phyloP scores from a whole-genome alignment of 2,797 vertebrate genomes.

The Danio aesculapii region DNA sequence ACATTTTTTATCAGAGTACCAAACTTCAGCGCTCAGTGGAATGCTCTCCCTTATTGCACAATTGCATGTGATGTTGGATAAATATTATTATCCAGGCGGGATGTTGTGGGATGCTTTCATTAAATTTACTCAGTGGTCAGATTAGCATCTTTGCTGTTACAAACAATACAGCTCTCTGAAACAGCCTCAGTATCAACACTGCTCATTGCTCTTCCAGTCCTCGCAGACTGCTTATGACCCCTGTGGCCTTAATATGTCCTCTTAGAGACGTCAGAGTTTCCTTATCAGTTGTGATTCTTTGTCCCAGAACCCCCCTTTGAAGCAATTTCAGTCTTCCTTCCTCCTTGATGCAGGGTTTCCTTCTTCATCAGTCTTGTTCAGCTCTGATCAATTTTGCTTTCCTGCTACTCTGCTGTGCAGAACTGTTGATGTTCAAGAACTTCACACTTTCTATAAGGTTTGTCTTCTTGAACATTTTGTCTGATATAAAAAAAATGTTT shows the following conservation, averaged over 20 bases:
- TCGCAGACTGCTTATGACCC: slow-evolving; percentile 52
- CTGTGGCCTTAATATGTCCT: slow-evolving; percentile 62
- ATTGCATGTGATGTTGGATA: slow-evolving; percentile 66
- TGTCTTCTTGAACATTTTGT: not conserved
- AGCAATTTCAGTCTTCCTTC: slow-evolving; percentile 67
- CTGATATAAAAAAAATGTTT: not conserved
- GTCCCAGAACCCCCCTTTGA: slow-evolving; percentile 49
- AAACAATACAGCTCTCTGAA: slow-evolving; percentile 61
- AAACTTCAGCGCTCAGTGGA: slow-evolving; percentile 46
- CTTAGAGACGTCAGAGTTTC: slow-evolving; percentile 63
- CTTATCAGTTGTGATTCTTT: slow-evolving; percentile 61
- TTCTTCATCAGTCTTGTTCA: slow-evolving; percentile 60
- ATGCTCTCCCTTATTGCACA: slow-evolving; percentile 57
- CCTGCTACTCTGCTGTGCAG: slow-evolving; percentile 33
- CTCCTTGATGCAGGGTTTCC: slow-evolving; percentile 64
- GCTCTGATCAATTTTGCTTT: slow-evolving; percentile 49
- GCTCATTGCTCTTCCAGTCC: slow-evolving; percentile 49
- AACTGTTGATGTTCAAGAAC: slow-evolving; percentile 21
- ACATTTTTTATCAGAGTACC: slow-evolving; percentile 45
- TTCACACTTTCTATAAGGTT: not conserved
- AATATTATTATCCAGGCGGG: slow-evolving; percentile 64
- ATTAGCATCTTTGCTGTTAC: slow-evolving; percentile 66
- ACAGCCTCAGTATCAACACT: slow-evolving; percentile 59
- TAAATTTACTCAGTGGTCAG: slow-evolving; percentile 57
- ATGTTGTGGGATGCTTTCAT: slow-evolving; percentile 64